These are phyloP conservation scores for Ia io DNA, from an alignment of 2,113 vertebrate genomes.

Conservation along the genomic window DNA sequence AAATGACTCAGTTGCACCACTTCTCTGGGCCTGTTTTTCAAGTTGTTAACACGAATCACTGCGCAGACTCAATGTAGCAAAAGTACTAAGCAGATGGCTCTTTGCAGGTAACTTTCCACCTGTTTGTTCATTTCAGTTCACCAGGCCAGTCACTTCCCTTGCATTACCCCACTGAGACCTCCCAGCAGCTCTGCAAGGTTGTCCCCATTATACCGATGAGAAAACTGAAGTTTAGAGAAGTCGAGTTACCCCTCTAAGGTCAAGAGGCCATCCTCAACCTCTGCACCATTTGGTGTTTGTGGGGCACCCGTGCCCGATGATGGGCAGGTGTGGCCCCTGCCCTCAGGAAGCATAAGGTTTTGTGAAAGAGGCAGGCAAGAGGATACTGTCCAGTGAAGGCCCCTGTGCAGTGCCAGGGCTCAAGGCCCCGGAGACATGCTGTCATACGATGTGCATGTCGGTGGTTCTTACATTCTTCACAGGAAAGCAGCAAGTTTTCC, in stretches of 20 bases:
- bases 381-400: neutral
- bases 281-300: neutral
- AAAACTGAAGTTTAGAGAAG: neutral
- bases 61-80: neutral
- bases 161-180: neutral
- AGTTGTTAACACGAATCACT: neutral
- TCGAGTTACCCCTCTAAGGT: neutral
- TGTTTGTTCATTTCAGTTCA: neutral
- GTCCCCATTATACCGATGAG: neutral
- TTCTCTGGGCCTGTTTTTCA: neutral
- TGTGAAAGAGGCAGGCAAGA: too few species aligned
- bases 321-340: neutral
- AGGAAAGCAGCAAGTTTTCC: neutral
- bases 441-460: fast-evolving
- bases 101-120: neutral
- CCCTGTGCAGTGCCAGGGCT: too few species aligned
- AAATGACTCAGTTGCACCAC: neutral
- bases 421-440: fast-evolving
- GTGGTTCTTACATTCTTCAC: neutral
- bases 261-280: neutral
- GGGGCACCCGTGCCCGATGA: neutral
- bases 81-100: neutral
- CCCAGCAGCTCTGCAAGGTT: neutral
- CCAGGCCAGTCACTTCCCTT: neutral
- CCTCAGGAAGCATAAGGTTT: neutral